Evolutionary conservation across 2,797 vertebrate species (phyloP).

Genomic region (Manis javanica): DNA sequence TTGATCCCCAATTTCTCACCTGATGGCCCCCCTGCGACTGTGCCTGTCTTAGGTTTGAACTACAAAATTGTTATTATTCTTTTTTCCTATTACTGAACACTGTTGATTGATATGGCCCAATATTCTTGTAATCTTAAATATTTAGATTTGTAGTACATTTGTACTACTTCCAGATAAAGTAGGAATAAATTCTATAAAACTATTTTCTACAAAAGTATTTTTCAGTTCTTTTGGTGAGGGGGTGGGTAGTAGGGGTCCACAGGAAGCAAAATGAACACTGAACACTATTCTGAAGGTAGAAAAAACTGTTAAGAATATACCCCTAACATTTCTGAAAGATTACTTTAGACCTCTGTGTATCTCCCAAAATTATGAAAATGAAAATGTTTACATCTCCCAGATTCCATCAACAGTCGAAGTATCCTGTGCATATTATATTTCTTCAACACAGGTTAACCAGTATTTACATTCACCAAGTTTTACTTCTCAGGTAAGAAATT

Average conservation of each 20-base stretch:
- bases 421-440: neutral
- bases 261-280: conserved; percentile 6
- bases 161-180: neutral
- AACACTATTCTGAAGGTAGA: neutral
- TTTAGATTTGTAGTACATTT: conserved; percentile 4
- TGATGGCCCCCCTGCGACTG: too few species aligned
- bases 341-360: neutral
- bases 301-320: neutral
- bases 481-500: conserved; percentile 20
- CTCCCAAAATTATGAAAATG: conserved; percentile 43
- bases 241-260: too few species aligned
- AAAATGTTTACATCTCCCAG: neutral
- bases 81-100: conserved; percentile 26
- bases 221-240: neutral
- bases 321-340: neutral
- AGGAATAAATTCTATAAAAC: conserved; percentile 15
- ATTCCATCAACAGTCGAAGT: neutral
- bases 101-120: neutral
- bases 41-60: neutral
- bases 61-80: neutral
- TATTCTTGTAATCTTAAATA: neutral
- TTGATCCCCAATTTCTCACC: too few species aligned
- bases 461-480: neutral
- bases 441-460: neutral
- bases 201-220: conserved; percentile 4